Evolutionary conservation across 2,113 vertebrate genomes (phyloP).

Genomic region (Himantopus leucocephalus): DNA sequence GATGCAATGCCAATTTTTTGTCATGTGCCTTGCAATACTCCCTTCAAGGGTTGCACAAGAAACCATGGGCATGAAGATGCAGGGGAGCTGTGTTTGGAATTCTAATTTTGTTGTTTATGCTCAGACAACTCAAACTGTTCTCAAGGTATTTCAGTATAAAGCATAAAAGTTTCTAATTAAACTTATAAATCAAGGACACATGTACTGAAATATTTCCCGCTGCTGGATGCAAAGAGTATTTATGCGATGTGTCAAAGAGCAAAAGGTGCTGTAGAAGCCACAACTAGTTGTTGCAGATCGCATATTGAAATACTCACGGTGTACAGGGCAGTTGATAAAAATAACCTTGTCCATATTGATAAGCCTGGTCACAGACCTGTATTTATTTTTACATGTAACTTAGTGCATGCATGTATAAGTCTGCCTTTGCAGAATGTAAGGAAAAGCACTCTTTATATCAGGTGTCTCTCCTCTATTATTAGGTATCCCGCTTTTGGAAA

Average conservation of each 20-base stretch:
- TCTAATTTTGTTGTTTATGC: conserved; percentile 3
- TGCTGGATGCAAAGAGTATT: neutral
- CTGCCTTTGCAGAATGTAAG: neutral
- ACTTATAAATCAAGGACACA: neutral
- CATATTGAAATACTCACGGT: neutral
- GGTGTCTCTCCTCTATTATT: neutral
- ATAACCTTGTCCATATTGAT: neutral
- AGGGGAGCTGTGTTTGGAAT: neutral
- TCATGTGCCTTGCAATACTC: neutral
- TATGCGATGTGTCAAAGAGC: neutral
- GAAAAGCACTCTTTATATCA: neutral
- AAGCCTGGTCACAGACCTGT: neutral
- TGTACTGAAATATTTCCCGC: neutral
- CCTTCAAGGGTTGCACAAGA: neutral
- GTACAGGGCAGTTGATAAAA: neutral
- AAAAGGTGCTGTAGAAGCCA: neutral
- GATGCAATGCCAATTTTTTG: neutral
- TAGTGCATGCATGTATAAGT: neutral
- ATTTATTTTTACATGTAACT: neutral
- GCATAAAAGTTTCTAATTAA: conserved; percentile 44
- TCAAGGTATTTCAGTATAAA: conserved; percentile 6
- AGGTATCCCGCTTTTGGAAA: neutral
- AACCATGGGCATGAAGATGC: neutral
- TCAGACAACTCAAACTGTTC: neutral
- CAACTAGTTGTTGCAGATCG: neutral